phyloP scores from a whole-genome alignment of 2,113 vertebrate genomes.

The Synodontis membranacea region DNA sequence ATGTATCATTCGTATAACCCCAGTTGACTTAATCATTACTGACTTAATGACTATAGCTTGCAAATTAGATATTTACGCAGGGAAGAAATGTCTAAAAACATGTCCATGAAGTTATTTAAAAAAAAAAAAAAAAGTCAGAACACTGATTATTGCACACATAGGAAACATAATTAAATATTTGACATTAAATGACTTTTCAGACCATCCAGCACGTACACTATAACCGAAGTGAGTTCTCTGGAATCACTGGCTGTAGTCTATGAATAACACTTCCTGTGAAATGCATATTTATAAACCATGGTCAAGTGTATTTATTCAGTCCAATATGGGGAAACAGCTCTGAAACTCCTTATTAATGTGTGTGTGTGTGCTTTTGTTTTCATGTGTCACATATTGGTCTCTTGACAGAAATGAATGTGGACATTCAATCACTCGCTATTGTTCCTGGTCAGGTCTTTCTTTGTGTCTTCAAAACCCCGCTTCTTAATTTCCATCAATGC shows the following conservation, averaged over 20 bases:
- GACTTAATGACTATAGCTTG: background rate
- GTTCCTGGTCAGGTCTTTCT: slow-evolving; percentile 5
- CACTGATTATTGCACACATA: background rate
- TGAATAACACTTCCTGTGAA: background rate
- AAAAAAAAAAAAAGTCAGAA: background rate
- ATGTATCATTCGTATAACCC: background rate
- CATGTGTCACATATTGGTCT: background rate
- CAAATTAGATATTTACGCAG: background rate
- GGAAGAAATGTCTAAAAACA: background rate
- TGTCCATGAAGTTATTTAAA: slow-evolving; percentile 12
- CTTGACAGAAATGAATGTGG: slow-evolving; percentile 20
- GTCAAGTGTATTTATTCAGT: background rate
- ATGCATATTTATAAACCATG: background rate
- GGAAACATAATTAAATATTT: background rate
- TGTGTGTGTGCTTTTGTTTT: background rate
- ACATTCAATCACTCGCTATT: slow-evolving; percentile 7
- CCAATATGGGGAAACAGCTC: background rate
- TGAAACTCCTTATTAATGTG: background rate
- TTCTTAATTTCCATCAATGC: slow-evolving; percentile 32
- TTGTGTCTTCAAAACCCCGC: slow-evolving; percentile 10
- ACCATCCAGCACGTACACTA: background rate
- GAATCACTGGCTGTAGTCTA: background rate
- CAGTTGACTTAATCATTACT: background rate
- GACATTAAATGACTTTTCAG: background rate
- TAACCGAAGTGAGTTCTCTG: background rate